Evolutionary conservation across 2,888 invertebrate genomes (phyloP).

Genomic region (Polia nebulosa): DNA sequence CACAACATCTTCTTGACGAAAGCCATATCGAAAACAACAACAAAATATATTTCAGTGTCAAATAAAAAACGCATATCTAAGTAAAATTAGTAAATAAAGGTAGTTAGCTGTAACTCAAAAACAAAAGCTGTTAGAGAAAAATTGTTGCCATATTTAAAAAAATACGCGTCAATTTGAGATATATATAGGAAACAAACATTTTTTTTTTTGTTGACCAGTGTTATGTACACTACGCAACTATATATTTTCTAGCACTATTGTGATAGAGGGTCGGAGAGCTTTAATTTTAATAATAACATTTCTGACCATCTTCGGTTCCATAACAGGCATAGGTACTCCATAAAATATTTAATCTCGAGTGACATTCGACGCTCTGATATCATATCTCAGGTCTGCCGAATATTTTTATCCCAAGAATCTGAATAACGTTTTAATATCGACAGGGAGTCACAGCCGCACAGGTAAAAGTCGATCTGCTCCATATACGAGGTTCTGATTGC

Average conservation of each 20-base stretch:
- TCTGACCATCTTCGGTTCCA: constrained; percentile 14
- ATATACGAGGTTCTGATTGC: constrained; percentile 39
- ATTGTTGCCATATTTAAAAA: too few relatives aligned
- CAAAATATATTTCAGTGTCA: too few relatives aligned
- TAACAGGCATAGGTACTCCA: constrained; percentile 15
- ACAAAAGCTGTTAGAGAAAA: too few relatives aligned
- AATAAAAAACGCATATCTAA: too few relatives aligned
- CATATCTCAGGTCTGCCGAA: constrained; percentile 33
- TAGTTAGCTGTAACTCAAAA: too few relatives aligned
- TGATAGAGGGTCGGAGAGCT: too few relatives aligned
- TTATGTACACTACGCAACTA: neutral
- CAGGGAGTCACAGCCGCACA: constrained; percentile 24
- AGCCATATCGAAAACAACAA: too few relatives aligned
- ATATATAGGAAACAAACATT: too few relatives aligned
- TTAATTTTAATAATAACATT: constrained; percentile 35
- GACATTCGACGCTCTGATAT: constrained; percentile 37
- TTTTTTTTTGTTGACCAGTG: too few relatives aligned
- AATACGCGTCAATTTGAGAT: too few relatives aligned
- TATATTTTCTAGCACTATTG: constrained; percentile 10
- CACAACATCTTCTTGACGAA: too few relatives aligned
- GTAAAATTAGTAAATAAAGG: too few relatives aligned
- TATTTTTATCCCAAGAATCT: constrained; percentile 45
- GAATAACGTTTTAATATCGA: constrained; percentile 54
- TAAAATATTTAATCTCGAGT: constrained; percentile 41
- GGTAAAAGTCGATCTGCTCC: constrained; percentile 23